phyloP scores from a whole-genome alignment of 1,140 invertebrate genomes.

The Zophobas morio region DNA sequence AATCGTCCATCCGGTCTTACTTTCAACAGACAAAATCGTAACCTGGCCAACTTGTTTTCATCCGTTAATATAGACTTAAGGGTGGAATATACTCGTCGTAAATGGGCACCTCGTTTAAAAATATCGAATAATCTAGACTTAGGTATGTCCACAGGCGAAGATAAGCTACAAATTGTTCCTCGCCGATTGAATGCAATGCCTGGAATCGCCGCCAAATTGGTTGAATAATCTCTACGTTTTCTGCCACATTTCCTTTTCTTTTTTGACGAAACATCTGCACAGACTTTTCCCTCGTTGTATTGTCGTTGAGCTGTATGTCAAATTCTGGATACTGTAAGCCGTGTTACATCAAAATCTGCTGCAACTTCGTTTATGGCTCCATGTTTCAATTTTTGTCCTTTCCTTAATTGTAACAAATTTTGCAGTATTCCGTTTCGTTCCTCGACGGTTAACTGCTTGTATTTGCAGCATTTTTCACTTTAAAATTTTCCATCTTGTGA shows the following conservation, averaged over 20 bases:
- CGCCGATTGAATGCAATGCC: constrained; percentile 6
- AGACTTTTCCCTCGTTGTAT: constrained; percentile 36
- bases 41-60: constrained; percentile 37
- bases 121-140: constrained; percentile 32
- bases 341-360: no score
- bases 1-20: constrained; percentile 37
- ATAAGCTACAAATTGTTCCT: constrained; percentile 14
- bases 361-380: no score
- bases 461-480: not conserved
- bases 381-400: no score
- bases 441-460: constrained; percentile 14
- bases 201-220: constrained; percentile 15
- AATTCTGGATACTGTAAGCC: not conserved
- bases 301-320: constrained; percentile 41
- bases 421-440: no score
- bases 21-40: constrained; percentile 46
- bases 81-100: constrained; percentile 42
- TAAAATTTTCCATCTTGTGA: no score
- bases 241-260: constrained; percentile 42
- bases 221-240: constrained; percentile 33
- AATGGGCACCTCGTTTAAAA: constrained; percentile 36
- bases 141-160: constrained; percentile 39
- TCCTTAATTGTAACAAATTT: no score
- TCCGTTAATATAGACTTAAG: constrained; percentile 43
- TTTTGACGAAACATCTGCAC: constrained; percentile 46